Evolutionary conservation across 1,140 invertebrate species (phyloP).

Genomic region (Eumaeus atala): DNA sequence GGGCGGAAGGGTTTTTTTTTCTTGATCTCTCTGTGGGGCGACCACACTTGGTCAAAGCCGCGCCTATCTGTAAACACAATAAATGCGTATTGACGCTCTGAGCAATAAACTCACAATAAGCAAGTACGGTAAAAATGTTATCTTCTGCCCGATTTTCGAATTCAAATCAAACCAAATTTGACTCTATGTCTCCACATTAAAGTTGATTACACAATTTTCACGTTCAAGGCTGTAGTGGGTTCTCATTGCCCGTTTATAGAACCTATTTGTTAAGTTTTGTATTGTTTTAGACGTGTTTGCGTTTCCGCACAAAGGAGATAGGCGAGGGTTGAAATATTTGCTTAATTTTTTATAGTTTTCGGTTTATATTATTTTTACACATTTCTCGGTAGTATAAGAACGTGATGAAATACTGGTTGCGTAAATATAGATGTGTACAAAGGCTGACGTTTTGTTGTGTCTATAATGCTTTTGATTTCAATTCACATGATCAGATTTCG

Average conservation of each 20-base stretch:
- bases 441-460: constrained; percentile 11
- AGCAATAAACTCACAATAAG: constrained; percentile 66
- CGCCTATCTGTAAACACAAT: constrained; percentile 65
- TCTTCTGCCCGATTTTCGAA: constrained; percentile 32
- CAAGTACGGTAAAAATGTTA: constrained; percentile 53
- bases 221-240: neutral
- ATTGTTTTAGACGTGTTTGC: constrained; percentile 61
- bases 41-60: constrained; percentile 57
- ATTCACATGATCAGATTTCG: neutral
- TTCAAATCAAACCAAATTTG: constrained; percentile 12
- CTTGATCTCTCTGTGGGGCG: constrained; percentile 57
- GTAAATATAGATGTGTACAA: constrained; percentile 2
- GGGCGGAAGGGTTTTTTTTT: constrained; percentile 52
- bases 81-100: constrained; percentile 63
- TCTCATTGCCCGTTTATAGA: constrained; percentile 37
- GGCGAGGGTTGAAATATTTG: constrained; percentile 31
- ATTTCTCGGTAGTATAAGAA: constrained; percentile 11
- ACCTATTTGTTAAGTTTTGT: constrained; percentile 60
- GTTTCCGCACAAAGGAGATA: constrained; percentile 50
- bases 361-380: constrained; percentile 4
- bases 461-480: neutral
- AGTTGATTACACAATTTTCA: constrained; percentile 20
- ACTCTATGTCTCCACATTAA: constrained; percentile 15
- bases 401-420: constrained; percentile 5
- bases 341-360: constrained; percentile 2